phyloP scores from a whole-genome alignment of 2,888 invertebrate genomes.

The Conchocele bisecta region DNA sequence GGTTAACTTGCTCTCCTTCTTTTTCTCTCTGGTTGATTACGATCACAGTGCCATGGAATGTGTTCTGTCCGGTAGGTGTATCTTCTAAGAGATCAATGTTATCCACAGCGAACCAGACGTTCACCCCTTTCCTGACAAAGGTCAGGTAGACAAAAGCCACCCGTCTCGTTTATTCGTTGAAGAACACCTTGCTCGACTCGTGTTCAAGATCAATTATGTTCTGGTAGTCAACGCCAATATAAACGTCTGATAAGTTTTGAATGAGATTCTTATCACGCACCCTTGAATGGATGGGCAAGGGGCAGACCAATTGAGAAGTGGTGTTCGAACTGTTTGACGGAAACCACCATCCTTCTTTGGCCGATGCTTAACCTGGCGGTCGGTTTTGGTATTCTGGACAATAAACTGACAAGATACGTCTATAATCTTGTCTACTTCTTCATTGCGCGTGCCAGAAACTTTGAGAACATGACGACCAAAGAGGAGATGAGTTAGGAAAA shows the following conservation, averaged over 20 bases:
- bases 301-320: slow-evolving; percentile 7
- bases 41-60: slow-evolving; percentile 21
- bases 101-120: slow-evolving; percentile 46
- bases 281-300: slow-evolving; percentile 2
- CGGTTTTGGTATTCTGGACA: slow-evolving; percentile 22
- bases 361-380: slow-evolving; percentile 21
- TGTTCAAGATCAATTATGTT: slow-evolving; percentile 4
- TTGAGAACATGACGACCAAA: slow-evolving; percentile 16
- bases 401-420: slow-evolving; percentile 36
- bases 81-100: slow-evolving; percentile 43
- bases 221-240: neutral
- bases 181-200: slow-evolving; percentile 26
- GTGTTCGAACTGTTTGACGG: slow-evolving; percentile 27
- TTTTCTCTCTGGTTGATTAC: slow-evolving; percentile 26
- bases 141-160: slow-evolving; percentile 38
- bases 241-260: neutral
- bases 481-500: slow-evolving; percentile 15
- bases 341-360: slow-evolving; percentile 17
- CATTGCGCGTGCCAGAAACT: slow-evolving; percentile 14
- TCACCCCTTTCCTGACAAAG: slow-evolving; percentile 39
- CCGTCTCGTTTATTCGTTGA: slow-evolving; percentile 7
- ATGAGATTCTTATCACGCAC: slow-evolving; percentile 13
- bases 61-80: slow-evolving; percentile 12
- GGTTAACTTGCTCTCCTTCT: slow-evolving; percentile 33
- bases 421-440: slow-evolving; percentile 33